Evolutionary conservation across 2,113 vertebrate species (phyloP), one percentile per base, ranked within the genome.

Genomic region (Tragelaphus strepsiceros): DNA sequence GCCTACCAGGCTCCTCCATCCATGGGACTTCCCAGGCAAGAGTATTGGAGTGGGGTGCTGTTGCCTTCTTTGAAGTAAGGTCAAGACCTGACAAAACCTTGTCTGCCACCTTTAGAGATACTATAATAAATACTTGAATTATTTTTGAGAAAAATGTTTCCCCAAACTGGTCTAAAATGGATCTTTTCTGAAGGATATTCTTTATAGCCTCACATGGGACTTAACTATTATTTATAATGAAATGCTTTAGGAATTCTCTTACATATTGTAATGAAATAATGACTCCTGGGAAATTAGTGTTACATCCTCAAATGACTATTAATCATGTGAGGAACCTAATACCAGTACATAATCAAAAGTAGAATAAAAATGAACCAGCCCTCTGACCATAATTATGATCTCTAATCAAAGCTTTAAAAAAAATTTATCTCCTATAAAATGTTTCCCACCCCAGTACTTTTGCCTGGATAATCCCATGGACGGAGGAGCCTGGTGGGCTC

Each of bases 251-350:
- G 7, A 84, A 88, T 84, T 95, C 90, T 90, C 24, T 96, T 43
- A 61, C n/a, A 84, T 78, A 67, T 5, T 61, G 92, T 88, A 93
- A 88, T 80, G 53, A 88, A 96, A 96, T 95, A 78, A 96, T 86
- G 19, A 88, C 26, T 11, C 46, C 46, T 2, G 46, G 46, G 46
- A 97, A 91, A 95, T 91, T 71, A 93, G 30, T 84, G 15, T 83
- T 90, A 87, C 3, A 88, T 30, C 82, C 21, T 85, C 86, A 96
- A 64, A 92, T 77, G 49, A 64, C 61, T 64, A 82, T 86, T 95
- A 85, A 90, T 91, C 51, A 49, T 80, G 19, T 30, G 46, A 91
- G n/a, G 30, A 80, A 28, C 3, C 30, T 84, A 71, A 84, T 61
- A 91, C 58, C 16, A 54, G 43, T 28, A 51, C 53, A 91, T 0